These are phyloP conservation scores for Melieria crassipennis DNA, from an alignment of 2,888 invertebrate species.

Conservation along the genomic window DNA sequence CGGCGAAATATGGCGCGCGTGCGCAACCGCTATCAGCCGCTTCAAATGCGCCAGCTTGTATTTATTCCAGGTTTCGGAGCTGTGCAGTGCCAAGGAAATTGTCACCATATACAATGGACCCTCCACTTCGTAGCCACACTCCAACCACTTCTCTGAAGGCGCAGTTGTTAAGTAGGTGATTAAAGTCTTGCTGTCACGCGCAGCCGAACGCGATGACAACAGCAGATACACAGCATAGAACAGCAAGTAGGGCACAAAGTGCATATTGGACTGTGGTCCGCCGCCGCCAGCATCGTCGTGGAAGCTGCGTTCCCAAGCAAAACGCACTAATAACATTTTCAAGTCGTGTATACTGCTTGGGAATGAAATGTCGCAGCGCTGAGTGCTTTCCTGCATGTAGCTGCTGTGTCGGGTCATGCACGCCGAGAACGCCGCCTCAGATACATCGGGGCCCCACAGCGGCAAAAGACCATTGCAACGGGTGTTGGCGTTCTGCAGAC, in stretches of 20 bases:
- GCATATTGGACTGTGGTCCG: conserved; percentile 96
- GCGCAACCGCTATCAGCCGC: conserved; percentile 80
- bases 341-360: conserved; percentile 83
- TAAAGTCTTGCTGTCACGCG: conserved; percentile 82
- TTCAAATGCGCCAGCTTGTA: conserved; percentile 77
- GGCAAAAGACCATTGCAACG: conserved; percentile 97
- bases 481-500: conserved; percentile 97
- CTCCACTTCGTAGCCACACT: conserved; percentile 89
- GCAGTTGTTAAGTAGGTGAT: conserved; percentile 76
- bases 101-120: conserved; percentile 90
- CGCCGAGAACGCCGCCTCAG: conserved; percentile 91
- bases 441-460: conserved; percentile 94
- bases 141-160: conserved; percentile 75
- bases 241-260: conserved; percentile 91
- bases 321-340: conserved; percentile 86
- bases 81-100: conserved; percentile 81
- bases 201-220: conserved; percentile 83
- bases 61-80: conserved; percentile 81
- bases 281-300: conserved; percentile 98
- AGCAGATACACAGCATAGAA: conserved; percentile 95
- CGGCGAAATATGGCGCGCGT: conserved; percentile 79
- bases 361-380: conserved; percentile 65
- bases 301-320: conserved; percentile 94
- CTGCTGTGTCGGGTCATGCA: conserved; percentile 93
- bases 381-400: conserved; percentile 72